These are phyloP conservation scores for Amphilophus citrinellus DNA, from an alignment of 2,113 vertebrate species.

Conservation along the genomic window DNA sequence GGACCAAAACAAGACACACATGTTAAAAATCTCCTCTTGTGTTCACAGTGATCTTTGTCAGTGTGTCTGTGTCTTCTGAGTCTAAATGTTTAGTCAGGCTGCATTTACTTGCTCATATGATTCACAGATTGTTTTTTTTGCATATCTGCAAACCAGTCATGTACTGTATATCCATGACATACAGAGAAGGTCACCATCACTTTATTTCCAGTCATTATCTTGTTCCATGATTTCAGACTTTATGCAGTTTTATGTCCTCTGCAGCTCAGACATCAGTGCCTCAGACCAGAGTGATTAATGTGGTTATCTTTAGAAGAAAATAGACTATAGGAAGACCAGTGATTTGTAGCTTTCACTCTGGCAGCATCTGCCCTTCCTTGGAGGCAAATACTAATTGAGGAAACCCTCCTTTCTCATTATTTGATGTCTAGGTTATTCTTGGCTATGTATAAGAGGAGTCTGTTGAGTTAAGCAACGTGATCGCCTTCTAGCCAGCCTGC, in stretches of 20 bases:
- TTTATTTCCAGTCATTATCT: conserved; percentile 45
- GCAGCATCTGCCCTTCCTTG: conserved; percentile 34
- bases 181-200: conserved; percentile 31
- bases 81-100: not conserved
- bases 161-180: conserved; percentile 22
- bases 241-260: conserved; percentile 10
- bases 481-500: conserved; percentile 22
- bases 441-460: conserved; percentile 35
- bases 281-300: conserved; percentile 43
- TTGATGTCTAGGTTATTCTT: conserved; percentile 42
- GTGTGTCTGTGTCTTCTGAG: not conserved
- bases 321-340: conserved; percentile 19
- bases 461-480: conserved; percentile 37
- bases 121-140: not conserved
- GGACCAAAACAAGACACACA: conserved; percentile 47
- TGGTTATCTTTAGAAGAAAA: conserved; percentile 54
- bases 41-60: conserved; percentile 10
- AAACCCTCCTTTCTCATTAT: conserved; percentile 62
- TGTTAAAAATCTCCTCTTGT: conserved; percentile 29
- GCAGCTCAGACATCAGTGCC: conserved; percentile 3
- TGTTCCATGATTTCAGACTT: conserved; percentile 43
- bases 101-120: not conserved
- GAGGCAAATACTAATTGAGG: conserved; percentile 43
- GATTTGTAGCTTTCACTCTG: conserved; percentile 45
- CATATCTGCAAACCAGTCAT: conserved; percentile 31